Evolutionary conservation across 1,140 invertebrate genomes (phyloP), one percentile per base, ranked within the genome.

Genomic region (Drosophila pruinosa): DNA sequence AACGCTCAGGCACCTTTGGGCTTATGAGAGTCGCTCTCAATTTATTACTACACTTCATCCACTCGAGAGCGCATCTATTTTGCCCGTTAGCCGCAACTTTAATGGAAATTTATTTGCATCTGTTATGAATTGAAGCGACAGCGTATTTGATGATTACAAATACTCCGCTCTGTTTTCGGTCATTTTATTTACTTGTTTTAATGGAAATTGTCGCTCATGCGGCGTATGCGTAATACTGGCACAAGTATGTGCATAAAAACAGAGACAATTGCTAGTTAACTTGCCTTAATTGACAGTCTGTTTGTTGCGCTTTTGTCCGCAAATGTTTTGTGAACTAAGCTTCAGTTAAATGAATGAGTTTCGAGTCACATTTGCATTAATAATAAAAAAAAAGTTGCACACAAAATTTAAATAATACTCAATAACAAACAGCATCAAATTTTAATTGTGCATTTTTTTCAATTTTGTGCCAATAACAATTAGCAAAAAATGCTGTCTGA

Each of bases 61-160:
- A 36, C 28, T 12, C 19, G 52, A 38, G 34, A 22, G 53, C 36
- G 36, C 53, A 41, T 57, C 21, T 41, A 19, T 50, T 31, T 31
- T 8, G 1, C 17, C 31, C 31, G 38, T 38, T 17, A 31, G 14
- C 8, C 21, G 3, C 57, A 62, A 45, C 57, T 81, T 81, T 88
- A 86, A 86, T 86, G 74, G 81, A 81, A 86, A 86, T 86, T 86
- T 86, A 86, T 86, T 75, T 86, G 78, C 81, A 86, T 88, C 82
- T 86, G 69, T 56, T 82, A 75, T 85, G 81, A 83, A 75, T 83
- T 88, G 81, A 58, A 81, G 77, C 71, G 82, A 81, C 81, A 78
- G 81, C 74, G 81, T 88, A 83, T 57, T 38, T 47, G 24, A n/a
- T n/a, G n/a, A n/a, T 48, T 28, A 36, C 36, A 69, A 43, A 28